Conservation (phyloP, 2,888 invertebrate genomes). For the Drosophila suboccidentalis region DNA sequence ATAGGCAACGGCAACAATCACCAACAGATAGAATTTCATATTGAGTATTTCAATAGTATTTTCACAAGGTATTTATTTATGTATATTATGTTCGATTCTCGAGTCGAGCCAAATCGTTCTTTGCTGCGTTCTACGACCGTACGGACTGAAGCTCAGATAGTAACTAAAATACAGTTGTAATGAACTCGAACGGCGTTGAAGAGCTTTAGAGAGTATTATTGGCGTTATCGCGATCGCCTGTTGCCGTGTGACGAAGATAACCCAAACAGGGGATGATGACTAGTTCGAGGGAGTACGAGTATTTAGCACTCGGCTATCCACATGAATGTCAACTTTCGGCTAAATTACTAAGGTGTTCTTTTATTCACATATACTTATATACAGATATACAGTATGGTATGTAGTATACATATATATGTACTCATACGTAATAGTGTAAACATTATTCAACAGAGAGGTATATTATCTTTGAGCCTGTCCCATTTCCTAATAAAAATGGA, state of each 20-base stretch:
- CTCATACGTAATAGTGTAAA: background rate
- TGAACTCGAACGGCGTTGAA: background rate
- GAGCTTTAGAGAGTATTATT: background rate
- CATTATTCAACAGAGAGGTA: background rate
- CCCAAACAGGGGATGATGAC: slow-evolving; percentile 9
- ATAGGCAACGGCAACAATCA: slow-evolving; percentile 70
- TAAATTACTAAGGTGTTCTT: background rate
- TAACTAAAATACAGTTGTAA: slow-evolving; percentile 30
- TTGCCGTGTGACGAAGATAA: slow-evolving; percentile 23
- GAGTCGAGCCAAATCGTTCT: background rate
- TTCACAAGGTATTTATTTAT: background rate
- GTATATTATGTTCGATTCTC: background rate
- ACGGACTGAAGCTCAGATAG: slow-evolving; percentile 15
- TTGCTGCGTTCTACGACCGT: slow-evolving; percentile 14
- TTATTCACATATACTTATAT: background rate
- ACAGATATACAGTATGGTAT: background rate
- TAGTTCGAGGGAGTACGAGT: slow-evolving; percentile 4
- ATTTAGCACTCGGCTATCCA: background rate
- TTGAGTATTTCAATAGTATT: slow-evolving; percentile 37
- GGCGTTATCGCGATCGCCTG: slow-evolving; percentile 4
- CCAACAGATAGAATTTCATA: slow-evolving; percentile 76
- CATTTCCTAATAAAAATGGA: slow-evolving; percentile 5
- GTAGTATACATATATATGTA: background rate
- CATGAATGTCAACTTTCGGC: background rate
- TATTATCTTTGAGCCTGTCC: slow-evolving; percentile 2